These are phyloP conservation scores for Amphimallon solstitiale DNA, from an alignment of 2,888 invertebrate species.

Conservation along the genomic window DNA sequence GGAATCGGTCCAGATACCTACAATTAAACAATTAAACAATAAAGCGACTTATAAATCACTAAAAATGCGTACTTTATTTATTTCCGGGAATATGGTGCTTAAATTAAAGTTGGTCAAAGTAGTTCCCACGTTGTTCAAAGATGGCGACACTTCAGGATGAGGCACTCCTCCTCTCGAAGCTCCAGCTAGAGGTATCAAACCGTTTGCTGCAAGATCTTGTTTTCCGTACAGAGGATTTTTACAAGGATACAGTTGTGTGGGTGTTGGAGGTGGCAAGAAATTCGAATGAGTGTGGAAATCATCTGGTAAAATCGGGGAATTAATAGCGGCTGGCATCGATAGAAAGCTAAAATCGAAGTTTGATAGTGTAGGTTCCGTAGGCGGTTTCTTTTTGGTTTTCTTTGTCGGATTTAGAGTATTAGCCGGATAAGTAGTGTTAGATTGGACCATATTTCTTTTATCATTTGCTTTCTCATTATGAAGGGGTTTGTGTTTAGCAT, in stretches of 20 bases:
- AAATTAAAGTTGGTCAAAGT: conserved; percentile 82
- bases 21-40: conserved; percentile 25
- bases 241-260: conserved; percentile 57
- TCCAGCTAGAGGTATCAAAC: conserved; percentile 53
- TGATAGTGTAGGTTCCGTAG: conserved; percentile 50
- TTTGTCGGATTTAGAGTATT: conserved; percentile 42
- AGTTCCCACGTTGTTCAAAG: conserved; percentile 60
- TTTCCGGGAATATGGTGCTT: conserved; percentile 86
- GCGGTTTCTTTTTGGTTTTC: conserved; percentile 54
- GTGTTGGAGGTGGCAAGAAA: conserved; percentile 56
- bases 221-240: conserved; percentile 60
- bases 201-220: conserved; percentile 46
- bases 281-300: conserved; percentile 60
- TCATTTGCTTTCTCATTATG: conserved; percentile 18
- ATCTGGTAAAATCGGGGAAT: conserved; percentile 61
- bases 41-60: not conserved
- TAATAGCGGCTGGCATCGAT: conserved; percentile 59
- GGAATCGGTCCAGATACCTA: conserved; percentile 45
- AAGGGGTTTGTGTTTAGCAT: conserved; percentile 2
- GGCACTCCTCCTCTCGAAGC: conserved; percentile 50
- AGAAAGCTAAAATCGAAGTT: conserved; percentile 60
- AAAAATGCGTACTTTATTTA: conserved; percentile 65
- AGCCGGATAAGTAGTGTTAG: conserved; percentile 28
- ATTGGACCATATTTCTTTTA: conserved; percentile 36
- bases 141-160: conserved; percentile 57